A percentile compares a stretch with the other conserved stretches of the same genome.
phyloP scores from a whole-genome alignment of 2,888 invertebrate species.

The Euplagia quadripunctaria region DNA sequence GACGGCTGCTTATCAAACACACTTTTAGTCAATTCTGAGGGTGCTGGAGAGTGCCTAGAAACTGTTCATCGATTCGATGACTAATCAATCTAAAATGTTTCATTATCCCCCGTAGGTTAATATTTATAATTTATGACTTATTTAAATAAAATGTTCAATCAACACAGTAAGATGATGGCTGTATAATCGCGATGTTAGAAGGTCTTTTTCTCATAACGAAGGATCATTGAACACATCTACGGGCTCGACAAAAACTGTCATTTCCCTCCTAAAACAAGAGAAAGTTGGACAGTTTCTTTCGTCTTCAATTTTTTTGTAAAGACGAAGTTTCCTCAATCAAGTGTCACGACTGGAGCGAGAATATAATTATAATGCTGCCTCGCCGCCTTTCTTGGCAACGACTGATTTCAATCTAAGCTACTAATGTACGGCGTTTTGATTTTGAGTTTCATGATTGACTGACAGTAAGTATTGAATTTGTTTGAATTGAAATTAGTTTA shows the following conservation, averaged over 20 bases:
- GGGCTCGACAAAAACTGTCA: conserved; percentile 19
- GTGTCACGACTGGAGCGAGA: conserved; percentile 11
- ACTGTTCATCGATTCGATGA: no score
- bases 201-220: conserved; percentile 16
- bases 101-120: no score
- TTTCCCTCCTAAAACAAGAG: conserved; percentile 22
- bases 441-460: not conserved
- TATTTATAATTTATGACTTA: not conserved
- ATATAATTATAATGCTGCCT: conserved; percentile 19
- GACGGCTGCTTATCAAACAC: no score
- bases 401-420: conserved; percentile 11
- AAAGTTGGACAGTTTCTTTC: conserved; percentile 18
- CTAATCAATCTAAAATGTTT: no score
- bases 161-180: not conserved
- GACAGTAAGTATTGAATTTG: not conserved
- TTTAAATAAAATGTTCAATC: not conserved
- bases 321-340: conserved; percentile 21
- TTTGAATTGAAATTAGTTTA: no score
- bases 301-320: conserved; percentile 19
- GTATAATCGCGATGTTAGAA: conserved; percentile 12
- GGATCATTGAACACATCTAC: conserved; percentile 11
- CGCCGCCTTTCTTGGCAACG: not conserved
- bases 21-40: no score
- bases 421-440: not conserved
- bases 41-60: no score